Conservation (phyloP, 2,797 vertebrate genomes). For the Xenops minutus region DNA sequence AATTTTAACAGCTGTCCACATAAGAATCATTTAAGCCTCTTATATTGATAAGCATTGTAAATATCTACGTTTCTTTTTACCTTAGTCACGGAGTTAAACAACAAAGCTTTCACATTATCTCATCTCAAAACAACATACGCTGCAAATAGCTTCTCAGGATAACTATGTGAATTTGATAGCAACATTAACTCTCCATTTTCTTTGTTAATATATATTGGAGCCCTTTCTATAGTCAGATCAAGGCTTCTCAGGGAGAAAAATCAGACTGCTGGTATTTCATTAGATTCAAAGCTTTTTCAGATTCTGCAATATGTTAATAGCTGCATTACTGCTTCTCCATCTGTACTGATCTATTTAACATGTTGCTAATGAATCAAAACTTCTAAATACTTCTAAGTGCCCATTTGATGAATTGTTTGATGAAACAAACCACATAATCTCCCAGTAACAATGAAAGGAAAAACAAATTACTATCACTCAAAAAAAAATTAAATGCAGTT, state of each 20-base stretch:
- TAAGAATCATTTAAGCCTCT: neutral
- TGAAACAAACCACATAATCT: neutral
- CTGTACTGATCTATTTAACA: neutral
- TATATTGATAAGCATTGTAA: neutral
- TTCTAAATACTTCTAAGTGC: neutral
- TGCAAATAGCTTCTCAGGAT: neutral
- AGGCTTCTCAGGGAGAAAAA: neutral
- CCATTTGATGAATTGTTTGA: neutral
- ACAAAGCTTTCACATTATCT: neutral
- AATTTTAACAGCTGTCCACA: neutral
- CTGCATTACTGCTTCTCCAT: neutral
- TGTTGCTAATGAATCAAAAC: neutral
- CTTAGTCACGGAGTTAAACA: neutral
- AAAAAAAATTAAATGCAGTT: neutral
- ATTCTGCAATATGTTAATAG: neutral
- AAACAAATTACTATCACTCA: neutral
- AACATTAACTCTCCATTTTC: neutral
- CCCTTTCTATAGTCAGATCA: neutral
- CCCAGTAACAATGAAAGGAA: neutral
- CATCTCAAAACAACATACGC: neutral
- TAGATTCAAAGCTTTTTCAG: neutral
- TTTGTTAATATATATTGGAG: neutral
- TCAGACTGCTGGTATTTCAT: neutral
- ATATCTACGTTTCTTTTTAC: neutral
- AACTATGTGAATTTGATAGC: neutral